Percentiles rank a stretch among this genome's conserved stretches.
Evolutionary conservation across 2,888 invertebrate genomes (phyloP).

Genomic region (Acleris literana): DNA sequence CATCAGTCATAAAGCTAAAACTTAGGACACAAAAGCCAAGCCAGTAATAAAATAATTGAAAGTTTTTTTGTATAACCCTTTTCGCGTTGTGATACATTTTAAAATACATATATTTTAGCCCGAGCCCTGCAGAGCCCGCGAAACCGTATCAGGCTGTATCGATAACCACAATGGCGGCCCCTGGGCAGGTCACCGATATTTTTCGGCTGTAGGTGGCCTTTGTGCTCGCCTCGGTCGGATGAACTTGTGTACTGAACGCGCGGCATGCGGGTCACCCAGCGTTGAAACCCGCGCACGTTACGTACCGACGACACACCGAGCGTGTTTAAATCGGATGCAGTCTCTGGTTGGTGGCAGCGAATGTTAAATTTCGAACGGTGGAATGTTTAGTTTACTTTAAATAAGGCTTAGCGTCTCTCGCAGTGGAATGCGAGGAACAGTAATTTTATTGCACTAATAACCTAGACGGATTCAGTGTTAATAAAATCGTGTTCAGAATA

Average conservation of each 20-base stretch:
- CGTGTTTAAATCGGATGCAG: too few species aligned
- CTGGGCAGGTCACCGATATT: constrained; percentile 11
- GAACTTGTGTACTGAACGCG: constrained; percentile 12
- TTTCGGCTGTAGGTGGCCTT: constrained; percentile 7
- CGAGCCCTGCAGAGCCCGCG: background rate
- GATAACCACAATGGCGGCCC: constrained; percentile 7
- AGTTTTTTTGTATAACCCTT: too few species aligned
- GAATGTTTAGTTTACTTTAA: background rate
- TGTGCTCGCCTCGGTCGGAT: constrained; percentile 12
- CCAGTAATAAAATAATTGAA: too few species aligned
- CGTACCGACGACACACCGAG: too few species aligned
- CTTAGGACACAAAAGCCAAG: too few species aligned
- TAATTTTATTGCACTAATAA: too few species aligned
- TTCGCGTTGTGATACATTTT: too few species aligned
- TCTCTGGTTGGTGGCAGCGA: too few species aligned
- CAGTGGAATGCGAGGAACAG: too few species aligned
- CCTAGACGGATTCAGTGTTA: too few species aligned
- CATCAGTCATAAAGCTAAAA: too few species aligned
- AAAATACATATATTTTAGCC: background rate
- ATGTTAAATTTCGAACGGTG: background rate
- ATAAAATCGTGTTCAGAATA: too few species aligned
- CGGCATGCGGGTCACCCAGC: constrained; percentile 16
- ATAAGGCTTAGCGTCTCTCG: background rate
- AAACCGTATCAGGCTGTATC: background rate
- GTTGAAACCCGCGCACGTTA: constrained; percentile 2